Conservation (phyloP, 2,797 vertebrate genomes). For the Macroramphosus scolopax region DNA sequence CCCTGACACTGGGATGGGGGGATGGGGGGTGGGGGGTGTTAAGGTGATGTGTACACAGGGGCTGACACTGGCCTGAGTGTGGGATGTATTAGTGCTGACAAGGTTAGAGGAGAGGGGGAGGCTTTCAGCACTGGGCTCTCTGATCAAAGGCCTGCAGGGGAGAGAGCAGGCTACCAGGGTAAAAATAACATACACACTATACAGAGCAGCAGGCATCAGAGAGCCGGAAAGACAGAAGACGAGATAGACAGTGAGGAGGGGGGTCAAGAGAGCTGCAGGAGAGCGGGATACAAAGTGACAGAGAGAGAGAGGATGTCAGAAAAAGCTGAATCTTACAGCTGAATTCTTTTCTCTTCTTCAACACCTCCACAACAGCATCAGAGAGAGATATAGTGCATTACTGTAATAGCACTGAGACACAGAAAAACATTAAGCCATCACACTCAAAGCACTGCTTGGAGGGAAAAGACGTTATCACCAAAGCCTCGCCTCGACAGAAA, state of each 20-base stretch:
- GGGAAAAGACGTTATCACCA: constrained; percentile 52
- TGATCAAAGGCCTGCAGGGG: constrained; percentile 70
- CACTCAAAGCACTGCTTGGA: constrained; percentile 39
- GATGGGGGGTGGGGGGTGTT: constrained; percentile 29
- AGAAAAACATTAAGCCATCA: constrained; percentile 55
- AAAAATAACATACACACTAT: constrained; percentile 67
- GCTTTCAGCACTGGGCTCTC: constrained; percentile 49
- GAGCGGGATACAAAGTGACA: constrained; percentile 10
- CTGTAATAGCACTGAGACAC: constrained; percentile 49
- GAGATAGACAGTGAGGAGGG: constrained; percentile 23
- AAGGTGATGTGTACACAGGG: constrained; percentile 67
- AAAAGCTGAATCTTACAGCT: constrained; percentile 25
- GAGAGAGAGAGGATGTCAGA: constrained; percentile 10
- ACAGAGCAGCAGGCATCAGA: constrained; percentile 51
- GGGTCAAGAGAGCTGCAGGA: constrained; percentile 24
- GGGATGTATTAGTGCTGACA: constrained; percentile 74
- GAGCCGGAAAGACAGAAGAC: constrained; percentile 24
- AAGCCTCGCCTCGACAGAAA: too few relatives aligned
- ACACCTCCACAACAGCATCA: constrained; percentile 20
- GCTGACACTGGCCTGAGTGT: constrained; percentile 66
- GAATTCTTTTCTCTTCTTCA: too few relatives aligned
- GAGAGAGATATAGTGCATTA: constrained; percentile 35
- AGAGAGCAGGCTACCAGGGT: constrained; percentile 56
- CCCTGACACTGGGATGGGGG: constrained; percentile 49
- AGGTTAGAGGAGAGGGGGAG: constrained; percentile 61